Conservation (phyloP, 2,888 invertebrate species). For the Eucriotettix oculatus region DNA sequence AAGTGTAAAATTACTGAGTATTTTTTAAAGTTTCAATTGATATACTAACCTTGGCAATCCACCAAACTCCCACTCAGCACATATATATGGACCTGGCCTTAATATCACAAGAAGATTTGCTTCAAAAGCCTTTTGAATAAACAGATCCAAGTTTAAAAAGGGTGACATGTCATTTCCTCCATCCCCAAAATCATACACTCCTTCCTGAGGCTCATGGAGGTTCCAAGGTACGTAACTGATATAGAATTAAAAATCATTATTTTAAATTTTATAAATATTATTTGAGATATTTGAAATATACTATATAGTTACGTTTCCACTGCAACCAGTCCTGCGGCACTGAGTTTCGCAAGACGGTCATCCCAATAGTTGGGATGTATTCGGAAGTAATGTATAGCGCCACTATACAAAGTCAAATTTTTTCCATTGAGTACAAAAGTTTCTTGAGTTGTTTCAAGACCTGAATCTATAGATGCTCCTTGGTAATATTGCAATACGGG, state of each 20-base stretch:
- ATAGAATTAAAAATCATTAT: background rate
- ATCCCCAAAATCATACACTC: constrained; percentile 23
- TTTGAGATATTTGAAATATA: background rate
- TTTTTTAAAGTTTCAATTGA: background rate
- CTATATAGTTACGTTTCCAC: constrained; percentile 28
- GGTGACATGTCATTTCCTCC: constrained; percentile 19
- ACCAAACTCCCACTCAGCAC: constrained; percentile 32
- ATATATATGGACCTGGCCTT: constrained; percentile 35
- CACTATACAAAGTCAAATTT: constrained; percentile 28
- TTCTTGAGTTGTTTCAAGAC: constrained; percentile 19
- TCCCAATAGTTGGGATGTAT: constrained; percentile 32
- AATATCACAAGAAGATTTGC: constrained; percentile 31
- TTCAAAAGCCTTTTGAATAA: constrained; percentile 26
- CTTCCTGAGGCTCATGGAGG: constrained; percentile 24
- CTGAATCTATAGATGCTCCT: constrained; percentile 20
- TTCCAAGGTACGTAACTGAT: constrained; percentile 26
- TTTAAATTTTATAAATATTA: background rate
- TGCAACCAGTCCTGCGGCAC: constrained; percentile 32
- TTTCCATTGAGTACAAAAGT: constrained; percentile 27
- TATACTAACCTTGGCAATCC: constrained; percentile 14
- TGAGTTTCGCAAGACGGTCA: constrained; percentile 30
- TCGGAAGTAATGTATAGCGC: constrained; percentile 35
- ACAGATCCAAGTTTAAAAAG: constrained; percentile 22
- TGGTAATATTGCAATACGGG: constrained; percentile 30
- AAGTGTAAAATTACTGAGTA: too few species aligned